Evolutionary conservation across 1,140 invertebrate genomes (phyloP), one percentile per base, ranked within the genome.

Genomic region (Tetramorium alpestre): DNA sequence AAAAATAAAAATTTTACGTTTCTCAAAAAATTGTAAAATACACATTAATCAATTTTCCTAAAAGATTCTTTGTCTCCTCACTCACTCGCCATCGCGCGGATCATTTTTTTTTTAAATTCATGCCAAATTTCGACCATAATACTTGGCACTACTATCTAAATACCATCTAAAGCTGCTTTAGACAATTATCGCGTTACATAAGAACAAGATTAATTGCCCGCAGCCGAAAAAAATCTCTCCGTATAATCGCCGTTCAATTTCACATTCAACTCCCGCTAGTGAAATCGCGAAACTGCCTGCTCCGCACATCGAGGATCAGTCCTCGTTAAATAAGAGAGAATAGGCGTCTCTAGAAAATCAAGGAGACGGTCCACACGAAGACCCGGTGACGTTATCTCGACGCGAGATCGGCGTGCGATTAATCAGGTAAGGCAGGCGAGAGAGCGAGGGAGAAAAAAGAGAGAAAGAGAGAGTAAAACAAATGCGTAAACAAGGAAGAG

Each of bases 401-500:
- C 10, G 38, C 7, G 80, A 73, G 54, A 84, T 75, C 69, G 28
- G 18, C 18, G 16, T 13, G 54, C 33, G 54, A 73, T 84, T 62
- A 60, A 81, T 81, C 51, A 44, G 25, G 22, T 44, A 22, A 49
- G 47, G n/a, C 25, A 11, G n/a, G 13, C 51, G 54, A 41, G 22
- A 18, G n/a, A 38, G 6, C 13, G 22, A 25, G 41, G 7, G 62
- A 18, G 7, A 64, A 7, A 18, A 33, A 33, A 22, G 22, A 22
- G 28, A 8, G 65, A 47, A n/a, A 25, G 1, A 47, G 38, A 47
- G n/a, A 58, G 10, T 18, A 56, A 73, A 54, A 49, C 41, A 84
- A 58, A 73, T n/a, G 69, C 56, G 80, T 81, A 75, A 73, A 82
- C 67, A 82, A 25, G 3, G 54, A 82, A 73, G 67, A 80, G 47